Evolutionary conservation across 1,140 invertebrate genomes (phyloP), one percentile per base, ranked within the genome.

Genomic region (Chironomus tepperi): DNA sequence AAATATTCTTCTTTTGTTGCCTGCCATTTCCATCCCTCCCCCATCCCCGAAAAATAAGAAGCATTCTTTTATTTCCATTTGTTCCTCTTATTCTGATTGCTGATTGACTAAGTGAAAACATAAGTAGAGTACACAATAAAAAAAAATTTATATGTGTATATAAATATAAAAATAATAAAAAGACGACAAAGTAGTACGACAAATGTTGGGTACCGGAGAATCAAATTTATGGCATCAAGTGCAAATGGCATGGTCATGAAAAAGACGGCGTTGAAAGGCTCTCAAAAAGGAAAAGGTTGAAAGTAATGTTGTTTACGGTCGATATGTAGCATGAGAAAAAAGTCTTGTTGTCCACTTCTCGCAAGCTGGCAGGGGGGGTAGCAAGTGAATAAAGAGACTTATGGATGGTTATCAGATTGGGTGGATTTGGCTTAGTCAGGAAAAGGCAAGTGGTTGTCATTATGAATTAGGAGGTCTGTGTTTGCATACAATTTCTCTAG

Each of bases 241-340:
- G 47, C 47, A 57, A 57, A 57, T 57, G 47, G 47, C 47, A 57
- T 57, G 47, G 47, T 57, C 47, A 57, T 57, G 47, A 57, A 57
- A 57, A n/a, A 12, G 47, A 57, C 47, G n/a, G 47, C 47, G 47
- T 12, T 57, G 47, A 57, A 57, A 57, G n/a, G 47, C 47, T 57
- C 47, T 57, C 12, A 15, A 57, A 57, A 57, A 47, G 8, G 12
- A 1, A 5, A 15, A n/a, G 12, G n/a, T 57, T 57, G 47, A 57
- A 15, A 12, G 47, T 15, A 57, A 57, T 57, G 47, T 57, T 57
- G n/a, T 57, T 57, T 57, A 57, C 47, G 47, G 47, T 57, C 47
- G 47, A 57, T 57, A 34, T 34, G 5, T 34, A 5, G 24, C 24
- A 34, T 34, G 24, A 34, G n/a, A 34, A 34, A 34, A 2, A 34